These are phyloP conservation scores for Hippopotamus amphibius DNA, from an alignment of 2,113 vertebrate genomes.

Conservation along the genomic window DNA sequence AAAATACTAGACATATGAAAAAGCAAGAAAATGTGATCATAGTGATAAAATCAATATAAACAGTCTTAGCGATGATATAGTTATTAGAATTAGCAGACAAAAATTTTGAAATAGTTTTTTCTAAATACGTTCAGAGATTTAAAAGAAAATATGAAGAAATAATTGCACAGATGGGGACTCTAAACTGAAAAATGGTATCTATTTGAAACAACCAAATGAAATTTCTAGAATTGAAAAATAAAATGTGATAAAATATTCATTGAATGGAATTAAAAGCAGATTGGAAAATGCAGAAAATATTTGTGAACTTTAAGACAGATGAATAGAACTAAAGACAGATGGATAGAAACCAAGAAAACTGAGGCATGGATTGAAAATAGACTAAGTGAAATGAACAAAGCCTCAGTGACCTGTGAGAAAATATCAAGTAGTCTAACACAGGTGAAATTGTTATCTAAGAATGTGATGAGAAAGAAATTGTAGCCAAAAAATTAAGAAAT, in stretches of 20 bases:
- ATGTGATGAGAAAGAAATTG: not conserved
- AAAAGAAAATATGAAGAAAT: conserved; percentile 46
- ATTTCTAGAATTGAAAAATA: not conserved
- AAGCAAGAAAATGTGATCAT: not conserved
- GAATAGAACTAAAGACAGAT: not conserved
- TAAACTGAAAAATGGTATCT: not conserved
- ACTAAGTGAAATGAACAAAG: not conserved
- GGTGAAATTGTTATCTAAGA: not conserved
- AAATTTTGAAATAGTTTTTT: not conserved
- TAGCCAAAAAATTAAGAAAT: not conserved
- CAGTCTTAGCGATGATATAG: not conserved
- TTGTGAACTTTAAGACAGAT: not conserved
- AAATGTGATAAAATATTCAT: not conserved
- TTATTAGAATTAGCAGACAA: not conserved
- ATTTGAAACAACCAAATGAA: not conserved
- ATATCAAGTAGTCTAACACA: not conserved
- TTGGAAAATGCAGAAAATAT: not conserved
- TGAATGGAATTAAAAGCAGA: not conserved
- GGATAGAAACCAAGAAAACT: not conserved
- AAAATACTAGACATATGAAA: conserved; percentile 33
- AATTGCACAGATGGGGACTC: not conserved
- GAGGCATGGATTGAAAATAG: not conserved
- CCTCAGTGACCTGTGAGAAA: not conserved
- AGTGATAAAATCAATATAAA: not conserved
- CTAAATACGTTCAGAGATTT: not conserved